Evolutionary conservation across 1,140 invertebrate genomes (phyloP), one percentile per base, ranked within the genome.

Genomic region (Musca domestica): DNA sequence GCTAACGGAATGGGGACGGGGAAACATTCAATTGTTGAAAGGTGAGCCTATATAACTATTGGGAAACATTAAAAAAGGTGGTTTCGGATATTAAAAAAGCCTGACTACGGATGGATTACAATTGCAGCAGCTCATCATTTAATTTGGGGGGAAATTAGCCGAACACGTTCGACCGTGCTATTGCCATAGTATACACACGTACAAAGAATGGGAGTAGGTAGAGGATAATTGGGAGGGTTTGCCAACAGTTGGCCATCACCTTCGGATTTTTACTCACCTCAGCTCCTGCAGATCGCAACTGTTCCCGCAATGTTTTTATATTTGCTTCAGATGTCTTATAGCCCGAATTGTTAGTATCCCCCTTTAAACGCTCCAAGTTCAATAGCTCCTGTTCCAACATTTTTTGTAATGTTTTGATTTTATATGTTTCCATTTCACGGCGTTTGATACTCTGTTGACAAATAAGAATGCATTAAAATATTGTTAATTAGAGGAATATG

Each of bases 371-470:
- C 69, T 92, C 88, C 66, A 92, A 87, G 77, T 91, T 91, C 71
- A 88, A 86, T 75, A 89, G 88, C 73, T 93, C 92, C 73, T 92
- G 87, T 72, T 93, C 91, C 72, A 93, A 82, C 91, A 93, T 93
- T 69, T 91, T 85, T 69, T 89, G 87, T 67, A 94, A 86, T 10
- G 92, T 94, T 72, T 89, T 84, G 15, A 90, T 87, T 73, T 91
- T 89, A 67, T 91, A 88, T 51, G 87, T 87, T 74, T 92, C 89
- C 72, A 93, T 79, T 81, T 93, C 90, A 10, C 89, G 86, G 64
- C 90, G 88, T 74, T 93, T 93, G 73, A 91, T 90, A 67, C 88
- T 86, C 91, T 93, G 80, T 23, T 17, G 2, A 30, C 41, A n/a
- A 56, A 68, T 23, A 54, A 66, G 34, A 51, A 49, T 47, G 68